Base-by-base conservation (phyloP, 1,140 invertebrate genomes). In the Musca domestica region DNA sequence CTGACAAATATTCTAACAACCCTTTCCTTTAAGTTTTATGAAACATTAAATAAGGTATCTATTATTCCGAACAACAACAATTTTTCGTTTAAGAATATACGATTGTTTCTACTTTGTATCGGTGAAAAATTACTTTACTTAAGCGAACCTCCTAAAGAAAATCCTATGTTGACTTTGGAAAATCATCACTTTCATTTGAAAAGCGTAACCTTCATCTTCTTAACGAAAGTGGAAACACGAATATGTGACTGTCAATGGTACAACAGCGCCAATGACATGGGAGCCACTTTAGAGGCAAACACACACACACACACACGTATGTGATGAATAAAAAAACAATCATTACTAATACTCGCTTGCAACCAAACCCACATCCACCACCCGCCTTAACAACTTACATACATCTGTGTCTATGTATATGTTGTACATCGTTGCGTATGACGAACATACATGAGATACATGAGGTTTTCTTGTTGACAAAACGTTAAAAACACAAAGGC, bases 391-490 rank as follows among this genome's bases (percentile, higher is more conserved):
- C n/a, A n/a, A n/a, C n/a, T n/a, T n/a, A 23, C 14, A 52, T 7
- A 12, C 17, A 23, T 10, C 15, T 48, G 48, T 19, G n/a, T 51
- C 20, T 51, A 51, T 27, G 23, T 15, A 2, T 27, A 56, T 56
- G 52, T 27, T 15, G 34, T 9, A 41, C 34, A 41, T 9, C 34
- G 34, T 41, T 41, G 34, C 34, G 34, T 41, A 41, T 52, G 4
- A 9, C 22, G 19, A 52, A 22, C 12, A 17, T 7, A 19, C n/a
- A 20, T n/a, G 5, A 52, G 23, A 14, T 22, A 52, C 51, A 52
- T 52, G 51, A 22, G 51, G 19, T 52, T 52, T 52, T 52, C 51
- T 22, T 52, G 51, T 52, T 52, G 51, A 52, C 51, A 52, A 52
- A 52, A 52, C 51, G 51, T 52, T 52, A 22, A 52, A 52, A 52